Conservation (phyloP, 30 jellyfish, hydroid and myxozoan genomes). For the Clytia hemisphaerica region DNA sequence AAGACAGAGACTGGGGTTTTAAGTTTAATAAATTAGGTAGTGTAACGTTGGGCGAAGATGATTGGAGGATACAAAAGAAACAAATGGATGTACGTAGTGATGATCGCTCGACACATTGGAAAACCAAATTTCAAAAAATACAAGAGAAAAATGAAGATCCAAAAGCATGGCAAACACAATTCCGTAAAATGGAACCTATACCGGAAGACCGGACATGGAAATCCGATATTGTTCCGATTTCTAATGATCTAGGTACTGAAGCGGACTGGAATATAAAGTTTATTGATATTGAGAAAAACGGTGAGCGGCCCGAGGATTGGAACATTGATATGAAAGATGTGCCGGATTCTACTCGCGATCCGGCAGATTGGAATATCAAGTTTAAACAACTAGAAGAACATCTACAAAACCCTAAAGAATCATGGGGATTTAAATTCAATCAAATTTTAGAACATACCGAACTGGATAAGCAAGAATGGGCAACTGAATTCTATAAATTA, state of each 20-base stretch:
- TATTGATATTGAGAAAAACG: slow-evolving; percentile 7
- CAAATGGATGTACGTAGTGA: neutral
- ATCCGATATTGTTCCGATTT: neutral
- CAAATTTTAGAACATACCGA: no score
- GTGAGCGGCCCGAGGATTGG: neutral
- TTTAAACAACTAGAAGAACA: no score
- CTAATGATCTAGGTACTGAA: neutral
- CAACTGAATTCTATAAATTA: neutral
- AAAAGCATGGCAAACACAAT: neutral
- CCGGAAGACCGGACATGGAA: slow-evolving; percentile 2
- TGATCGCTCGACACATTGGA: slow-evolving; percentile 23
- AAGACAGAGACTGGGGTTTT: slow-evolving; percentile 2
- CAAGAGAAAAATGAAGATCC: neutral
- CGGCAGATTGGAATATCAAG: no score
- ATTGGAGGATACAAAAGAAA: neutral
- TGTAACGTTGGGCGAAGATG: neutral
- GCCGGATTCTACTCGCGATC: neutral
- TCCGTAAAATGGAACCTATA: neutral
- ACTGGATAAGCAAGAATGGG: no score
- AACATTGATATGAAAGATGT: slow-evolving; percentile 7
- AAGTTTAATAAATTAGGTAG: neutral
- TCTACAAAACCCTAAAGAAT: no score
- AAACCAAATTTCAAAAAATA: neutral
- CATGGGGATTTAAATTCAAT: no score
- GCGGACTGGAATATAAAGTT: slow-evolving; percentile 6